Base-by-base conservation (phyloP, 2,797 vertebrate species). In the Adelosebastes latens region DNA sequence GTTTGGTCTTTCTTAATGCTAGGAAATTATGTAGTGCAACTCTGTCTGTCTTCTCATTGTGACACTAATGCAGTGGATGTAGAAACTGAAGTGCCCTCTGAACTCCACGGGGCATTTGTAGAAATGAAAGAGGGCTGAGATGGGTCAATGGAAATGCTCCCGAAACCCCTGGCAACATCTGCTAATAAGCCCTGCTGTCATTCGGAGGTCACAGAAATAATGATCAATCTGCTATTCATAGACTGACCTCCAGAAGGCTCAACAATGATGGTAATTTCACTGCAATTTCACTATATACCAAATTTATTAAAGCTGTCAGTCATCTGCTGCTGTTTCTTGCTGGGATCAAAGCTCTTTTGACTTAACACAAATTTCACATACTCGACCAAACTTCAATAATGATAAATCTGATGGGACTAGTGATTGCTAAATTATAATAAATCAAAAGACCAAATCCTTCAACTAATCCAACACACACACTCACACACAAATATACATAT, bases 191-290 rank as follows among this genome's bases (percentile, higher is more conserved):
- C 12, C 14, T 27, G 65, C 68, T 79, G 75, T 85, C 82, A 81
- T 75, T 86, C 34, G 59, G 62, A 79, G 73, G 83, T 84, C 82
- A 63, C 3, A 46, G 81, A 85, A 82, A 88, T 79, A 90, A 92
- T 86, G 86, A 89, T 73, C 75, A 75, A 32, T 83, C 89, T 86
- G 63, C 79, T 77, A 81, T 90, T 83, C 75, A 87, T 22, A 80
- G 60, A 70, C 70, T 56, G 70, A 89, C 82, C 62, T 84, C 85
- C 52, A 59, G 22, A 81, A 63, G 63, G 25, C 39, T 78, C 42
- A 72, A 79, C 79, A 73, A 71, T 29, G 29, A 16, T 9, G 32
- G 56, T 71, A 39, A 88, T 82, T 55, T 42, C 63, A 61, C 63
- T 61, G 49, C 68, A 65, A 46, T 86, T 81, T 77, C 79, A 77